phyloP scores from a whole-genome alignment of 2,113 vertebrate species.

The Tretioscincus oriximinensis region DNA sequence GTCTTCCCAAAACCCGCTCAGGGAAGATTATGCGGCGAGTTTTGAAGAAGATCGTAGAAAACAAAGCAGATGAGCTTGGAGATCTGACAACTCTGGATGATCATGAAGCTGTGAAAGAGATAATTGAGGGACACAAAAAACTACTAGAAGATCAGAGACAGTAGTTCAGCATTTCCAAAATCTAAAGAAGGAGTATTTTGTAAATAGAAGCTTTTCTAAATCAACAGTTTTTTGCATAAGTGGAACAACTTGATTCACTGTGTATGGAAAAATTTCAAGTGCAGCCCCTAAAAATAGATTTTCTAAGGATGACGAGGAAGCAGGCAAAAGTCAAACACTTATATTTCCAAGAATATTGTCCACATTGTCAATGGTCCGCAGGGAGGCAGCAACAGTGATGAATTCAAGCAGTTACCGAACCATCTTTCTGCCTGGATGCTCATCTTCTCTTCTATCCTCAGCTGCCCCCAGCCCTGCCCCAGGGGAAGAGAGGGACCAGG shows the following conservation, averaged over 20 bases:
- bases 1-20: constrained; percentile 78
- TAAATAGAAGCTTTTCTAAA: not conserved
- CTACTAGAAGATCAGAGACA: constrained; percentile 44
- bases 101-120: constrained; percentile 68
- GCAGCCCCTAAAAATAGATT: not conserved
- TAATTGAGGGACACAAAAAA: constrained; percentile 63
- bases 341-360: no score
- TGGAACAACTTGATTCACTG: not conserved
- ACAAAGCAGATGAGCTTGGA: constrained; percentile 68
- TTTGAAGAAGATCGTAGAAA: constrained; percentile 76
- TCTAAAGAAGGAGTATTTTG: not conserved
- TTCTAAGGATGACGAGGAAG: not conserved
- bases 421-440: no score
- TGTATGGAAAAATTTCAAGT: not conserved
- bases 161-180: constrained; percentile 17
- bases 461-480: no score
- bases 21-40: constrained; percentile 82
- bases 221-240: not conserved
- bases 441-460: no score
- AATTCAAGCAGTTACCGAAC: no score
- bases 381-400: no score
- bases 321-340: no score
- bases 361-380: no score
- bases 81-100: constrained; percentile 81
- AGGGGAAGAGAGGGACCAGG: no score